Conservation (phyloP, 2,797 vertebrate species). For the Ataeniobius toweri region DNA sequence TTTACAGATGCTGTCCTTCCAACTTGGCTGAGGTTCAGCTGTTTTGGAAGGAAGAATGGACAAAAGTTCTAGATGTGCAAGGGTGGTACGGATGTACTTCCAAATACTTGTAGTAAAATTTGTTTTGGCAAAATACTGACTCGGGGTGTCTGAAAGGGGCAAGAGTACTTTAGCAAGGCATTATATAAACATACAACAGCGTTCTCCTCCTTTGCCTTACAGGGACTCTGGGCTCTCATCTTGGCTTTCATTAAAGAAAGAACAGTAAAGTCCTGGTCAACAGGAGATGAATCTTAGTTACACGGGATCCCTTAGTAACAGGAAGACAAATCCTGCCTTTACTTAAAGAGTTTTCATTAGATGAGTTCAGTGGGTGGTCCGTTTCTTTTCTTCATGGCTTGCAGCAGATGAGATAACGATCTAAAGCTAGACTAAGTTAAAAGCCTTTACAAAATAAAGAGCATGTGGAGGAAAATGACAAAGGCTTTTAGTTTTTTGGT, state of each 20-base stretch:
- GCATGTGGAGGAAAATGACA: constrained; percentile 57
- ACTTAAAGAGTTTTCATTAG: constrained; percentile 17
- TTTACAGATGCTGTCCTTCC: too few species aligned
- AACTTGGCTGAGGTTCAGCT: too few species aligned
- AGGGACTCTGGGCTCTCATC: constrained; percentile 27
- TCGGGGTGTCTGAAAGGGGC: neutral
- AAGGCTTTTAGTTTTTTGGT: constrained; percentile 36
- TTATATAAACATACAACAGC: constrained; percentile 40
- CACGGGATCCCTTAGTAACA: constrained; percentile 42
- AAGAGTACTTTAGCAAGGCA: neutral
- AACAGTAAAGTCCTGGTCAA: constrained; percentile 57
- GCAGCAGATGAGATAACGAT: constrained; percentile 58
- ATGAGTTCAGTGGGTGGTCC: constrained; percentile 59
- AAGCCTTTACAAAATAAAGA: constrained; percentile 51
- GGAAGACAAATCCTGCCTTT: constrained; percentile 31
- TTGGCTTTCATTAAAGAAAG: constrained; percentile 44
- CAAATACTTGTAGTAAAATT: neutral
- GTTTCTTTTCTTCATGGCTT: constrained; percentile 36
- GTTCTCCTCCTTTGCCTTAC: neutral
- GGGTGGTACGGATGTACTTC: neutral
- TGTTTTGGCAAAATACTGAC: neutral
- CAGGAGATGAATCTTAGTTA: constrained; percentile 47
- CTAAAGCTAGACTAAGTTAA: constrained; percentile 43
- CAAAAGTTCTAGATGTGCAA: neutral
- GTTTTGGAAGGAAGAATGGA: too few species aligned